A percentile compares a stretch with the other conserved stretches of the same genome.
phyloP scores from a whole-genome alignment of 1,140 invertebrate genomes.

The Drosophila tropicalis region DNA sequence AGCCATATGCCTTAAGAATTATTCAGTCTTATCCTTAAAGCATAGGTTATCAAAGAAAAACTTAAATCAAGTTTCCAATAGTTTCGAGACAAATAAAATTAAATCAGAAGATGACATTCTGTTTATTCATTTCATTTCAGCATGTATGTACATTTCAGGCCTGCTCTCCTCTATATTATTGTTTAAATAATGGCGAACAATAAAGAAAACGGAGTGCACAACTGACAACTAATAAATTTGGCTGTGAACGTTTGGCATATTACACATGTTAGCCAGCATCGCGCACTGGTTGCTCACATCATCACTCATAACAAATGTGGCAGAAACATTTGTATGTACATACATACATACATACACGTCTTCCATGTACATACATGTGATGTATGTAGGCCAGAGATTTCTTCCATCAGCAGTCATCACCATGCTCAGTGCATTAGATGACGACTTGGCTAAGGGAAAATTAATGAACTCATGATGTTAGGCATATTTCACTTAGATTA shows the following conservation, averaged over 20 bases:
- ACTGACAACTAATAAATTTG: constrained; percentile 63
- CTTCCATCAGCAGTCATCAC: constrained; percentile 12
- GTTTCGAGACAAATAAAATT: no score
- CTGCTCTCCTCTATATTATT: background rate
- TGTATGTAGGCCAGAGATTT: background rate
- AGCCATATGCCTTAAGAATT: no score
- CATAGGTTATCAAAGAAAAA: no score
- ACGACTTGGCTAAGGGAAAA: constrained; percentile 32
- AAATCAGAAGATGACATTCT: background rate
- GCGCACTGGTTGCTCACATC: constrained; percentile 32
- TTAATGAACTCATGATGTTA: constrained; percentile 73
- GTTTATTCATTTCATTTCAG: background rate
- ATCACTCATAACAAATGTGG: constrained; percentile 64
- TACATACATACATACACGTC: background rate
- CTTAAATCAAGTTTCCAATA: no score
- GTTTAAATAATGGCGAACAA: background rate
- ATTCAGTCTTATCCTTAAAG: no score
- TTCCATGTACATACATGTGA: background rate
- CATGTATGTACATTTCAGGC: background rate
- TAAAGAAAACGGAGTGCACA: constrained; percentile 11
- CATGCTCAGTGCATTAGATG: constrained; percentile 29
- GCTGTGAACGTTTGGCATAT: constrained; percentile 53
- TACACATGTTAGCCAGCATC: constrained; percentile 32
- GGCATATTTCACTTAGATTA: constrained; percentile 62
- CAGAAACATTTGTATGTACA: constrained; percentile 46